These are phyloP conservation scores for Hylomyscus alleni DNA, from an alignment of 2,797 vertebrate species.

Conservation along the genomic window DNA sequence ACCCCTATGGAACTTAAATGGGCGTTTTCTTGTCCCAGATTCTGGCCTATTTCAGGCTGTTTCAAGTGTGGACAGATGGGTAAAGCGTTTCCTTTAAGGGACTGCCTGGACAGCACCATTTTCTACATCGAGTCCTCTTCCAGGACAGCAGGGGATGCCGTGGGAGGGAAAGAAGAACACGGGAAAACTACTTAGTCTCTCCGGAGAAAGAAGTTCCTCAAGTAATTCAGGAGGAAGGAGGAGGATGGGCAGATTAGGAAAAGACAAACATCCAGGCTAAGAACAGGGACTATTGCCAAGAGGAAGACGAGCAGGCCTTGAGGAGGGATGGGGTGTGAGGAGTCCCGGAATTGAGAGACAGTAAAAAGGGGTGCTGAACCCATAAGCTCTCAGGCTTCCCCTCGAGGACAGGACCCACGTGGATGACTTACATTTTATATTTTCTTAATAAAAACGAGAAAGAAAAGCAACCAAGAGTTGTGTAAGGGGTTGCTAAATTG, in stretches of 20 bases:
- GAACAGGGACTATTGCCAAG: not conserved
- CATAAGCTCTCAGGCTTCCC: slow-evolving; percentile 20
- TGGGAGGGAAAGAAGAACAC: slow-evolving; percentile 37
- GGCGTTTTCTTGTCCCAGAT: slow-evolving; percentile 49
- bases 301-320: not conserved
- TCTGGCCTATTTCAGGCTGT: slow-evolving; percentile 59
- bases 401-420: not conserved
- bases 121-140: slow-evolving; percentile 37
- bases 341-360: not conserved
- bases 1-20: not conserved
- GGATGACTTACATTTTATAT: slow-evolving; percentile 66
- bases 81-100: slow-evolving; percentile 53
- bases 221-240: not conserved
- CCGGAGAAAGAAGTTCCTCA: slow-evolving; percentile 7
- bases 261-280: not conserved
- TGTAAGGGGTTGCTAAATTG: not conserved
- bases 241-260: not conserved
- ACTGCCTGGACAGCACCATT: slow-evolving; percentile 43
- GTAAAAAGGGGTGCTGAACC: not conserved
- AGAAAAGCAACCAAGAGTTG: slow-evolving; percentile 36
- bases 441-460: slow-evolving; percentile 75
- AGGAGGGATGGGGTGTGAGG: not conserved
- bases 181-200: slow-evolving; percentile 53
- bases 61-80: slow-evolving; percentile 46
- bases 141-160: slow-evolving; percentile 7